Evolutionary conservation across 2,113 vertebrate species (phyloP), one percentile per base, ranked within the genome.

Genomic region (Anser cygnoides): DNA sequence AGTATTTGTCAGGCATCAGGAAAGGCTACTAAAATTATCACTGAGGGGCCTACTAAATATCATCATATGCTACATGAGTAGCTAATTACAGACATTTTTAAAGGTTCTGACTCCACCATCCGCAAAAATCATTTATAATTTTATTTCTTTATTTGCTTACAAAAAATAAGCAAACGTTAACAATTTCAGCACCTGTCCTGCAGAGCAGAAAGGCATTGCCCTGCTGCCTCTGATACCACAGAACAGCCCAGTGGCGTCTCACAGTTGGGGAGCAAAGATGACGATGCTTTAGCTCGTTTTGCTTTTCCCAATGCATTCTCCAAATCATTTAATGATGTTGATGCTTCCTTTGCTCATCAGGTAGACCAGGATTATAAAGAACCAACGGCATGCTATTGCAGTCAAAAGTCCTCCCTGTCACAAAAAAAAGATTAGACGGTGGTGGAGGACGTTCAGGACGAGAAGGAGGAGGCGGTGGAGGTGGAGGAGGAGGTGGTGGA

Each of bases 1-100:
- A 82, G 96, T 97, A 94, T 97, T 97, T 97, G 94, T 97, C 97
- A 98, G 97, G 97, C 96, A 97, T 85, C 88, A 92, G 90, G 88
- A 93, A 92, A 97, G 96, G 92, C 96, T 94, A 97, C 94, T 92
- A 87, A 90, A 97, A 98, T 89, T 96, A 96, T 92, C 97, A 97
- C 95, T 97, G 73, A 97, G 97, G 95, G 96, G 94, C 93, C 95
- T 96, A 97, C 97, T 97, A 98, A 97, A 97, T 94, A 94, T 85
- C 89, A 61, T 95, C 95, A 97, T 90, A 67, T 59, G 84, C 83
- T 98, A 97, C 96, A 97, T 95, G 86, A 98, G 96, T 97, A 98
- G 93, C 95, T 97, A 97, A 98, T 98, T 98, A 98, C 75, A 97
- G 95, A 39, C 44, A 54, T 85, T 96, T 91, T 82, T 80, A 98